These are phyloP conservation scores for Drosophila lini DNA, from an alignment of 1,140 invertebrate species.

Conservation along the genomic window DNA sequence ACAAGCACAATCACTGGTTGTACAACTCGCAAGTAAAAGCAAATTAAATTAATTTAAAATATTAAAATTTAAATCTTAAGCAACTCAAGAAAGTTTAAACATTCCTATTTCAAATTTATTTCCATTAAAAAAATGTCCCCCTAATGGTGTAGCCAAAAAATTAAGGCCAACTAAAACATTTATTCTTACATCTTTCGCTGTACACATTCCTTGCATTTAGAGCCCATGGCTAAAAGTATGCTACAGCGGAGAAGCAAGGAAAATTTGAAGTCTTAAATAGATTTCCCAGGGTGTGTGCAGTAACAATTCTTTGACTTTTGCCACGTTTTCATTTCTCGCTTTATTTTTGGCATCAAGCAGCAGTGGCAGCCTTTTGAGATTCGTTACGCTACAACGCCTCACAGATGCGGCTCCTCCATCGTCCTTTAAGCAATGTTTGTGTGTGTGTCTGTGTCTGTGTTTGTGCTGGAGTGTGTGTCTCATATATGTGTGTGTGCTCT, in stretches of 20 bases:
- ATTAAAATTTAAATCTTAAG: not conserved
- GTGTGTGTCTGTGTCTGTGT: slow-evolving; percentile 12
- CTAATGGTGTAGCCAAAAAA: not conserved
- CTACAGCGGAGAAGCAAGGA: not conserved
- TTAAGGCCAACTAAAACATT: not conserved
- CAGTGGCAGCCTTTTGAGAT: slow-evolving; percentile 61
- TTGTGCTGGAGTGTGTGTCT: slow-evolving; percentile 11
- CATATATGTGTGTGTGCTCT: slow-evolving; percentile 24
- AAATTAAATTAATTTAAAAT: too few relatives aligned
- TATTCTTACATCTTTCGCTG: not conserved
- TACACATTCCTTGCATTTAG: not conserved
- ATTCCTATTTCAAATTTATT: not conserved
- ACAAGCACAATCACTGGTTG: too few relatives aligned
- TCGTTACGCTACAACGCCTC: slow-evolving; percentile 61
- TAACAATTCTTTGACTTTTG: slow-evolving; percentile 52
- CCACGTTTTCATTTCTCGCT: slow-evolving; percentile 58
- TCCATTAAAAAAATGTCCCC: too few relatives aligned
- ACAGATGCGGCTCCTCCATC: slow-evolving; percentile 41
- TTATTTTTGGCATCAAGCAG: slow-evolving; percentile 74
- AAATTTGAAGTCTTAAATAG: slow-evolving; percentile 52
- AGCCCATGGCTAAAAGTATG: slow-evolving; percentile 9
- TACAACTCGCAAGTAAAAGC: too few relatives aligned
- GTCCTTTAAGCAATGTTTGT: slow-evolving; percentile 26
- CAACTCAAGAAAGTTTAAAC: too few relatives aligned
- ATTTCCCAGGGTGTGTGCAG: slow-evolving; percentile 52